Percentiles rank a stretch among this genome's conserved stretches.
Conservation (phyloP, 2,888 invertebrate genomes). For the Coremacera marginata region DNA sequence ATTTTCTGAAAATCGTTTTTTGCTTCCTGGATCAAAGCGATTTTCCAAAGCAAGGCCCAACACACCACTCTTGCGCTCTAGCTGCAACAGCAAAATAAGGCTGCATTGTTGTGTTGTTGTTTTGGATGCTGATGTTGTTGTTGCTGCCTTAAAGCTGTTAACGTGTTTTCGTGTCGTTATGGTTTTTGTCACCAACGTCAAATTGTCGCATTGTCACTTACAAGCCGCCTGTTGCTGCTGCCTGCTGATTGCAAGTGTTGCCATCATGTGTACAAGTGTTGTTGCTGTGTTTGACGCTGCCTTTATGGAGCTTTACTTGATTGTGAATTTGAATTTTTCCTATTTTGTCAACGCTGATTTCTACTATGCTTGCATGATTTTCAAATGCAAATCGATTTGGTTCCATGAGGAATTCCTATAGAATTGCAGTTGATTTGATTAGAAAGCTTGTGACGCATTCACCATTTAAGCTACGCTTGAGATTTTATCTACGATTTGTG, state of each 20-base stretch:
- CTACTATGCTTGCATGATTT: slow-evolving; percentile 4
- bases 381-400: slow-evolving; percentile 33
- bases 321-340: slow-evolving; percentile 18
- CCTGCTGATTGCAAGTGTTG: neutral
- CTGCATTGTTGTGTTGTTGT: neutral
- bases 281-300: neutral
- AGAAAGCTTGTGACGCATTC: neutral
- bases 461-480: neutral
- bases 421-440: slow-evolving; percentile 8
- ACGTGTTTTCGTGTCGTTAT: slow-evolving; percentile 39
- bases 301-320: neutral
- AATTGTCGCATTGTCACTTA: slow-evolving; percentile 33
- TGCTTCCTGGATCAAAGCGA: slow-evolving; percentile 25
- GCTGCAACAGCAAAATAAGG: neutral
- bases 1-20: slow-evolving; percentile 32
- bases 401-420: slow-evolving; percentile 18
- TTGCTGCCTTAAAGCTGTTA: slow-evolving; percentile 9
- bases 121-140: slow-evolving; percentile 7
- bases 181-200: slow-evolving; percentile 37
- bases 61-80: neutral
- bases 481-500: slow-evolving; percentile 11
- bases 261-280: neutral
- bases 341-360: slow-evolving; percentile 26
- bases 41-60: neutral
- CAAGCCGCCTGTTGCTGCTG: neutral